Conservation (phyloP, 2,888 invertebrate genomes). For the Criorhina ranunculi region DNA sequence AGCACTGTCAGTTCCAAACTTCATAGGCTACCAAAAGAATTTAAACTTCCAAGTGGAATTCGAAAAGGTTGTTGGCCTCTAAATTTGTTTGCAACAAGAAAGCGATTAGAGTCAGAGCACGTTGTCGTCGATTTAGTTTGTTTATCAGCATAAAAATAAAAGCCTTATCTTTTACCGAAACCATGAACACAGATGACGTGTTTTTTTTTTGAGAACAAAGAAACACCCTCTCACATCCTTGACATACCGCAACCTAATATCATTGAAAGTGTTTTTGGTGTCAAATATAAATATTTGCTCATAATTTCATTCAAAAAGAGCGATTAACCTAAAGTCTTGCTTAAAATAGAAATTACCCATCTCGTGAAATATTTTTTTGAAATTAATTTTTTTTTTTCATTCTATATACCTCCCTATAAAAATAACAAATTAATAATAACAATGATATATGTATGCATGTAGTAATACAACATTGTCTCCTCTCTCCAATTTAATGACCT, state of each 20-base stretch:
- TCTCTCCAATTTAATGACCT: slow-evolving; percentile 44
- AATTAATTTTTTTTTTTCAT: slow-evolving; percentile 11
- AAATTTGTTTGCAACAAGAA: too few species aligned
- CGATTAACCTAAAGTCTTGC: slow-evolving; percentile 23
- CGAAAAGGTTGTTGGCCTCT: too few species aligned
- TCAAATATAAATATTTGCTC: slow-evolving; percentile 54
- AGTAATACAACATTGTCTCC: slow-evolving; percentile 17
- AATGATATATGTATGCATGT: background rate
- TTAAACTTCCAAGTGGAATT: too few species aligned
- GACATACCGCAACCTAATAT: slow-evolving; percentile 11
- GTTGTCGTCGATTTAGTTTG: too few species aligned
- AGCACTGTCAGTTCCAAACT: too few species aligned
- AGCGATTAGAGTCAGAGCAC: too few species aligned
- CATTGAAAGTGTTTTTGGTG: slow-evolving; percentile 20
- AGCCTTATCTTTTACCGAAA: background rate
- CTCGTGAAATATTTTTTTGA: slow-evolving; percentile 28
- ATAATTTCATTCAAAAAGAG: slow-evolving; percentile 30
- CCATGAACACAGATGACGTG: background rate
- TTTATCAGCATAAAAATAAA: too few species aligned
- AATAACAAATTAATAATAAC: background rate
- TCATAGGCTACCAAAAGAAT: too few species aligned
- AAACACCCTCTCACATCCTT: slow-evolving; percentile 23
- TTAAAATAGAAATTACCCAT: slow-evolving; percentile 50
- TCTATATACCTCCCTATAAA: slow-evolving; percentile 3
- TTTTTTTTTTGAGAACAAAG: background rate